These are phyloP conservation scores for Dynastes grantii DNA, from an alignment of 2,888 invertebrate genomes.

Conservation along the genomic window DNA sequence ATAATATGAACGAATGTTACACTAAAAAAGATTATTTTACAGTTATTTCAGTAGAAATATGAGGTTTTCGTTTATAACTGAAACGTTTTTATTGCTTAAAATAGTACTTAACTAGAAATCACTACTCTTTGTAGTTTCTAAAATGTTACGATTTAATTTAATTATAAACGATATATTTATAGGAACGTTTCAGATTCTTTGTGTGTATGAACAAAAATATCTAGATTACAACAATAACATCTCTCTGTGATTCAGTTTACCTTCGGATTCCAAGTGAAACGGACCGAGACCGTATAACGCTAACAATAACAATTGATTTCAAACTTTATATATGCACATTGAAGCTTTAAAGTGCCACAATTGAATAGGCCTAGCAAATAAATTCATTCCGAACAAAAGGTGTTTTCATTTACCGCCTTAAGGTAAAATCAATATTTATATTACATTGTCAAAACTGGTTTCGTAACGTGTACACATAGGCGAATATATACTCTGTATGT, in stretches of 20 bases:
- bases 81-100: too few relatives aligned
- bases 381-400: slow-evolving; percentile 37
- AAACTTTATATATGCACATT: slow-evolving; percentile 25
- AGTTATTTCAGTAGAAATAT: too few relatives aligned
- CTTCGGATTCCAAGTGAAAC: slow-evolving; percentile 6
- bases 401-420: slow-evolving; percentile 25
- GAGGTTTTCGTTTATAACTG: too few relatives aligned
- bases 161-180: too few relatives aligned
- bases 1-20: too few relatives aligned
- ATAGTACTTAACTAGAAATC: too few relatives aligned
- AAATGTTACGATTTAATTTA: too few relatives aligned
- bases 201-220: not conserved
- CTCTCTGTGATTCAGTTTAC: not conserved
- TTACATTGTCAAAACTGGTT: slow-evolving; percentile 44
- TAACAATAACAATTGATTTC: slow-evolving; percentile 26
- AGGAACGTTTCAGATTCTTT: too few relatives aligned
- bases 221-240: slow-evolving; percentile 12
- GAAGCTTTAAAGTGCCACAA: slow-evolving; percentile 4
- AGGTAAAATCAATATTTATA: slow-evolving; percentile 46
- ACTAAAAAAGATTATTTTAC: too few relatives aligned
- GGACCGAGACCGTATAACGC: not conserved
- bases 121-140: too few relatives aligned
- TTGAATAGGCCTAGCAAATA: slow-evolving; percentile 27
- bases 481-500: not conserved
- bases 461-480: slow-evolving; percentile 25